These are phyloP conservation scores for Opisthograptis luteolata DNA, from an alignment of 2,888 invertebrate species.

Conservation along the genomic window DNA sequence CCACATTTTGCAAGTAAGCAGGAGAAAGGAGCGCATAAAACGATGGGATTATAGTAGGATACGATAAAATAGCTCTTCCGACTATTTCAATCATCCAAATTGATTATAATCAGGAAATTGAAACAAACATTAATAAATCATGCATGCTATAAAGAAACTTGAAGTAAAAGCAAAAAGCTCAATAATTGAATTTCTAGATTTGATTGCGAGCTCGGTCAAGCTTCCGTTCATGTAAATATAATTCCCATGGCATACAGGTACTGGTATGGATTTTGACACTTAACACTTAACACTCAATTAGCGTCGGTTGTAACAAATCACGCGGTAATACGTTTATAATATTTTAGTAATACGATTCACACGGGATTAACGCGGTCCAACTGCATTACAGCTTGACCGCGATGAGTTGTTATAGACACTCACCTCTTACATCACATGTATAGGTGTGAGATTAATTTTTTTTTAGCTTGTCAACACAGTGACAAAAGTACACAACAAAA, in stretches of 20 bases:
- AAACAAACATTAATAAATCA: not conserved
- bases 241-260: constrained; percentile 23
- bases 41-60: too few relatives aligned
- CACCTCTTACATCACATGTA: too few relatives aligned
- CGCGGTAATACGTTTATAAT: constrained; percentile 30
- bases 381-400: constrained; percentile 19
- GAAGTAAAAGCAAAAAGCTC: not conserved
- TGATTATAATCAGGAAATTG: not conserved
- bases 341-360: constrained; percentile 35
- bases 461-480: too few relatives aligned
- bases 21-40: too few relatives aligned
- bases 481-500: too few relatives aligned
- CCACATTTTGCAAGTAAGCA: too few relatives aligned
- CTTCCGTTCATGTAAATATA: constrained; percentile 30
- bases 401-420: not conserved
- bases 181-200: not conserved
- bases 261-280: constrained; percentile 30
- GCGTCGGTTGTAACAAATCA: constrained; percentile 38
- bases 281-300: constrained; percentile 34
- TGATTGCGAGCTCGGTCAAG: not conserved
- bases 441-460: too few relatives aligned
- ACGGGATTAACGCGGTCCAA: constrained; percentile 35
- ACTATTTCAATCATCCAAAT: not conserved
- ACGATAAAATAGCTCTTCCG: too few relatives aligned
- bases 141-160: not conserved